phyloP scores from a whole-genome alignment of 2,113 vertebrate species.

The Carettochelys insculpta region DNA sequence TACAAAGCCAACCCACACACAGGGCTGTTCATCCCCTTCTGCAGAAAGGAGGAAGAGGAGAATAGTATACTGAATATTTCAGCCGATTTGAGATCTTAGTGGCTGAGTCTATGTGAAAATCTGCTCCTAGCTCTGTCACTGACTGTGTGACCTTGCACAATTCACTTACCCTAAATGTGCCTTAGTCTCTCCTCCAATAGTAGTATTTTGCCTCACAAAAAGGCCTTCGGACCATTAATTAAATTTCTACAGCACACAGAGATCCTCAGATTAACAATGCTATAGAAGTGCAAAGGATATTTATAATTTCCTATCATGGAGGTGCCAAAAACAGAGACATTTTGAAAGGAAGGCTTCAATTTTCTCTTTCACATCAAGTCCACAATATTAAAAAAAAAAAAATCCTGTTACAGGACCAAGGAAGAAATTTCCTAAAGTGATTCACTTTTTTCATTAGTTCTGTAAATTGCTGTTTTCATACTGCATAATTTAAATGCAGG shows the following conservation, averaged over 20 bases:
- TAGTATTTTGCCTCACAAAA: background rate
- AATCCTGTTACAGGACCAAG: background rate
- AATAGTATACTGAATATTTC: background rate
- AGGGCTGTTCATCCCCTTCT: background rate
- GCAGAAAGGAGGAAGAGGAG: background rate
- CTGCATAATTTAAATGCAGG: too few species aligned
- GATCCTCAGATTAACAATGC: background rate
- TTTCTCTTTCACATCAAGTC: background rate
- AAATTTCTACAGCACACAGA: background rate
- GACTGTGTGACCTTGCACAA: background rate
- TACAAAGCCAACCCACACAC: background rate
- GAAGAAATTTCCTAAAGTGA: background rate
- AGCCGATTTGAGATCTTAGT: background rate
- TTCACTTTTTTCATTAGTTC: background rate
- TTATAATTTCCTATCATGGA: background rate
- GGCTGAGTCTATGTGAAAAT: background rate
- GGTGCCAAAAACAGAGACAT: background rate
- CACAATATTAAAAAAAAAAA: background rate
- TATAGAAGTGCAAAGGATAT: background rate
- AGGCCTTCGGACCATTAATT: background rate
- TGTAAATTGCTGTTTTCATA: background rate
- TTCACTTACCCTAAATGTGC: background rate
- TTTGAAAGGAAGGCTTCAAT: background rate
- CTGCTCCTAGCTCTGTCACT: background rate
- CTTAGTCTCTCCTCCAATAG: background rate